Conservation (phyloP, 2,888 invertebrate species). For the Heliconius ethilla region DNA sequence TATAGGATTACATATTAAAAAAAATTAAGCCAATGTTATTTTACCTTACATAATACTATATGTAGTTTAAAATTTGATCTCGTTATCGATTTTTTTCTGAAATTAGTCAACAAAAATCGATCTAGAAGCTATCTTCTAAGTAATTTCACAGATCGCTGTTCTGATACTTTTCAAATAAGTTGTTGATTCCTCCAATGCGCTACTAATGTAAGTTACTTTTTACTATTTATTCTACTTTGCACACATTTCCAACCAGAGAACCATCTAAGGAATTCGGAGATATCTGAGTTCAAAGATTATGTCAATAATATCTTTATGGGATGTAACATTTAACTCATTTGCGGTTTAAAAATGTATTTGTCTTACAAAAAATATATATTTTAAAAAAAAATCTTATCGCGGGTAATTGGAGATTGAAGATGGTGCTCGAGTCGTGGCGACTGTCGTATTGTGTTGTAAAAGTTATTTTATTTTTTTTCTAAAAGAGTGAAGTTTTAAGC, state of each 20-base stretch:
- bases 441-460: constrained; percentile 67
- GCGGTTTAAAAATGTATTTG: too few species aligned
- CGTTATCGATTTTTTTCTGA: neutral
- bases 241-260: neutral
- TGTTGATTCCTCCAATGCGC: neutral
- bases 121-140: neutral
- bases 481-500: constrained; percentile 50
- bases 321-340: too few species aligned
- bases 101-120: neutral
- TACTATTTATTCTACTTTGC: neutral
- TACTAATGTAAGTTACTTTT: neutral
- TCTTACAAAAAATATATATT: too few species aligned
- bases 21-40: neutral
- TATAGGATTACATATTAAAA: neutral
- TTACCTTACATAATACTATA: neutral
- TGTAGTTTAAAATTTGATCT: neutral
- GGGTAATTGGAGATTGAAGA: too few species aligned
- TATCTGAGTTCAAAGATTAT: neutral
- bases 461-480: constrained; percentile 52
- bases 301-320: neutral
- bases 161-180: neutral
- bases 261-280: neutral
- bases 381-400: too few species aligned
- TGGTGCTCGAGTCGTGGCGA: constrained; percentile 67
- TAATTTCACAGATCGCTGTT: neutral